These are phyloP conservation scores for Myiozetetes cayanensis DNA, from an alignment of 2,113 vertebrate genomes.

Conservation along the genomic window DNA sequence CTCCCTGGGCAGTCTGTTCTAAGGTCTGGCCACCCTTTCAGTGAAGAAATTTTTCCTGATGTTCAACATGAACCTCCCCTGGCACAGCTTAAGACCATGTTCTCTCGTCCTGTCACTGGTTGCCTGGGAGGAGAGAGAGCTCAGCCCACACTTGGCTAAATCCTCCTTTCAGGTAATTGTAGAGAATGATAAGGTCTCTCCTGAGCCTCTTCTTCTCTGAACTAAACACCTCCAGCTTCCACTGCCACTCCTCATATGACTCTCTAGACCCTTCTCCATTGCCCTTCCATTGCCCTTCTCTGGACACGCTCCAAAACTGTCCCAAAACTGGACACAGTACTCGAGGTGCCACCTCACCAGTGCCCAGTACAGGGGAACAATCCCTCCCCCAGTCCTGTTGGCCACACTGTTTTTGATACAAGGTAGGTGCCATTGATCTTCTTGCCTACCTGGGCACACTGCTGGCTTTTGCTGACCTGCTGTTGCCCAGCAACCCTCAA, in stretches of 20 bases:
- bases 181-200: not conserved
- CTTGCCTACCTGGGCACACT: not conserved
- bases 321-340: not conserved
- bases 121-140: not conserved
- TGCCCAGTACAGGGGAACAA: not conserved
- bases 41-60: not conserved
- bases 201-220: not conserved
- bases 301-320: not conserved
- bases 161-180: not conserved
- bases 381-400: not conserved
- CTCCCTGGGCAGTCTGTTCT: too few species aligned
- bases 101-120: not conserved
- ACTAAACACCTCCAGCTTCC: not conserved
- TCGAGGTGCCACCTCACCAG: not conserved
- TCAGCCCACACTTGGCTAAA: not conserved
- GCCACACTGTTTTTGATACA: not conserved
- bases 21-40: not conserved
- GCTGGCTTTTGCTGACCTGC: not conserved
- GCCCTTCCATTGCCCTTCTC: not conserved
- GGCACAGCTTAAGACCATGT: not conserved
- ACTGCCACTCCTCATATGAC: not conserved
- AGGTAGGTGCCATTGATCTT: not conserved
- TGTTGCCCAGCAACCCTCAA: not conserved
- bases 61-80: not conserved
- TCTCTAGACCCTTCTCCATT: not conserved